These are phyloP conservation scores for Nilaparvata lugens DNA, from an alignment of 1,140 invertebrate genomes.

Conservation along the genomic window DNA sequence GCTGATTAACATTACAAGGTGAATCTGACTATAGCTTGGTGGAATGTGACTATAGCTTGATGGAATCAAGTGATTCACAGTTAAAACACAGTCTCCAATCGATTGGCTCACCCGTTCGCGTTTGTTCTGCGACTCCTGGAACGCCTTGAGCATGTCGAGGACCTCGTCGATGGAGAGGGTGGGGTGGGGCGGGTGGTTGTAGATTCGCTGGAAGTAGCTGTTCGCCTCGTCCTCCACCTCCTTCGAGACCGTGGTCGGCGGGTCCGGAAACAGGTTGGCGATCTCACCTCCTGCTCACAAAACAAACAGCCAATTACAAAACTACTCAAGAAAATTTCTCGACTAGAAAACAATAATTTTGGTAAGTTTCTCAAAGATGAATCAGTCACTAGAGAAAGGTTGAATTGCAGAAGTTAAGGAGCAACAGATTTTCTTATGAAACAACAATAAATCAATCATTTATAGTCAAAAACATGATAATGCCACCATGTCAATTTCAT, in stretches of 20 bases:
- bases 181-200: constrained; percentile 91
- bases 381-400: too few relatives aligned
- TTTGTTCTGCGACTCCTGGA: constrained; percentile 83
- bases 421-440: too few relatives aligned
- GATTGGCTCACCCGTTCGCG: constrained; percentile 57
- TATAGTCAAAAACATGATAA: too few relatives aligned
- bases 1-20: too few relatives aligned
- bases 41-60: too few relatives aligned
- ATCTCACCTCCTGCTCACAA: constrained; percentile 13
- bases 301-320: neutral
- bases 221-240: constrained; percentile 98
- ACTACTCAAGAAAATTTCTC: neutral
- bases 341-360: neutral
- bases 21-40: too few relatives aligned
- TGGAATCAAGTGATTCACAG: too few relatives aligned
- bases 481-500: too few relatives aligned
- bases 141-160: constrained; percentile 87
- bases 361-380: too few relatives aligned
- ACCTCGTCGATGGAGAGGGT: constrained; percentile 88
- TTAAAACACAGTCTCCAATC: too few relatives aligned
- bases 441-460: too few relatives aligned
- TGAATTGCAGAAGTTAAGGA: too few relatives aligned
- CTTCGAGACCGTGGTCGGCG: constrained; percentile 69
- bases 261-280: constrained; percentile 54
- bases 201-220: constrained; percentile 95